Percentiles rank a stretch among this genome's conserved stretches.
These are phyloP conservation scores for Hemibagrus wyckioides DNA, from an alignment of 2,113 vertebrate genomes.

Conservation along the genomic window DNA sequence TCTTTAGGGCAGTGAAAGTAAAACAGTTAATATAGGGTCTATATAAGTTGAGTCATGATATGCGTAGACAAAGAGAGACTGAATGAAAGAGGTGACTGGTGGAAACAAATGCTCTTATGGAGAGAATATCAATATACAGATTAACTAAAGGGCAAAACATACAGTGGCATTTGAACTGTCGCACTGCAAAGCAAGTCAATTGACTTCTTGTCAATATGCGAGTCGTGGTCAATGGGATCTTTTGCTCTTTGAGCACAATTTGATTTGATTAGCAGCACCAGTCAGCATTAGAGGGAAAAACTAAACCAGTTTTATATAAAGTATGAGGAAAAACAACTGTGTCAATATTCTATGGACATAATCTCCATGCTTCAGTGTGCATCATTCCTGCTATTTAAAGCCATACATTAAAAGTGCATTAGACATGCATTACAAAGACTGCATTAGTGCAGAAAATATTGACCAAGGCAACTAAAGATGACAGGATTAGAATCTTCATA, in stretches of 20 bases:
- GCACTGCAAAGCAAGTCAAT: not conserved
- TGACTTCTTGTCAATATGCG: not conserved
- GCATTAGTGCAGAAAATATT: not conserved
- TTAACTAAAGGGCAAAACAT: slow-evolving; percentile 5
- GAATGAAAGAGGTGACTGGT: not conserved
- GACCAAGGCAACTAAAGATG: not conserved
- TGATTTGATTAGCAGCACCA: not conserved
- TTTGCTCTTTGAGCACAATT: not conserved
- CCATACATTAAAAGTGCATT: too few species aligned
- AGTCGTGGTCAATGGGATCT: not conserved
- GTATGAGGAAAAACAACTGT: not conserved
- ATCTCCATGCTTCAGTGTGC: not conserved
- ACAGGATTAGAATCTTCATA: not conserved
- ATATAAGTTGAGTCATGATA: not conserved
- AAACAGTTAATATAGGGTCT: not conserved
- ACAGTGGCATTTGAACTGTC: not conserved
- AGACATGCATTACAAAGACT: not conserved
- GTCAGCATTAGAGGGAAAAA: not conserved
- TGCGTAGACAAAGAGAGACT: not conserved
- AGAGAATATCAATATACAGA: slow-evolving; percentile 4
- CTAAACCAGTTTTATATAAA: not conserved
- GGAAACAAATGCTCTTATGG: not conserved
- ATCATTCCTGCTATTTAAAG: not conserved
- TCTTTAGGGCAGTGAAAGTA: not conserved
- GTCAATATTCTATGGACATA: too few species aligned